Percentiles rank a stretch among this genome's conserved stretches.
phyloP scores from a whole-genome alignment of 1,140 invertebrate species.

The Oedothorax gibbosus region DNA sequence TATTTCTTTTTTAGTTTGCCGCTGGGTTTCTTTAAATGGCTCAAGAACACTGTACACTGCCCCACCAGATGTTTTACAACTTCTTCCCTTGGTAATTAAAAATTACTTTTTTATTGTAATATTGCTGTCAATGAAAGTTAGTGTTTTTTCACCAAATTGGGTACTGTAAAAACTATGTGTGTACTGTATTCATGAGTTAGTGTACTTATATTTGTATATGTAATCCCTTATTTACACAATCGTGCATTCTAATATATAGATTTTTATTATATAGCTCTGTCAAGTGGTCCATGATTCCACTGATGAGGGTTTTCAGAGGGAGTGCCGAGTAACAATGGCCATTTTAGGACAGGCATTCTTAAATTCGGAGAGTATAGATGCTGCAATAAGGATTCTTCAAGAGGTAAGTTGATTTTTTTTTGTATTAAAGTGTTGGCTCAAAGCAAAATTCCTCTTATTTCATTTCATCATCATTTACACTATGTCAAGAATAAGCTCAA shows the following conservation, averaged over 20 bases:
- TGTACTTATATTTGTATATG: neutral
- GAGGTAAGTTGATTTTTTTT: slow-evolving; percentile 41
- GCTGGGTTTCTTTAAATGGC: slow-evolving; percentile 71
- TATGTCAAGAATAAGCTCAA: too few species aligned
- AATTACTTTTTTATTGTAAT: neutral
- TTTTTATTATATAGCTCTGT: slow-evolving; percentile 73
- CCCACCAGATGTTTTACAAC: slow-evolving; percentile 74
- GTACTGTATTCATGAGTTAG: neutral
- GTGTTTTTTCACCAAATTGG: too few species aligned
- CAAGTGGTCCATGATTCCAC: slow-evolving; percentile 79
- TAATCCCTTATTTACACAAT: neutral
- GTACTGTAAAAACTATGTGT: too few species aligned
- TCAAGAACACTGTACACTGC: slow-evolving; percentile 70
- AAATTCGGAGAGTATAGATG: slow-evolving; percentile 64
- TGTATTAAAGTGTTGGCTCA: neutral
- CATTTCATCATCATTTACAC: too few species aligned
- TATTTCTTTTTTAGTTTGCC: slow-evolving; percentile 71
- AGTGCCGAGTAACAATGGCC: slow-evolving; percentile 77
- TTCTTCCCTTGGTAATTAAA: slow-evolving; percentile 70
- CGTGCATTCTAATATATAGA: neutral
- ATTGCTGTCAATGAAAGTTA: neutral
- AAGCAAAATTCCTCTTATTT: neutral
- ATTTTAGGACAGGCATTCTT: slow-evolving; percentile 72
- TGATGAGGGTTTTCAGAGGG: slow-evolving; percentile 83
- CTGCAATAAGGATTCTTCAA: slow-evolving; percentile 54